Conservation (phyloP, 30 jellyfish, hydroid and myxozoan genomes). For the Cassiopea xamachana region DNA sequence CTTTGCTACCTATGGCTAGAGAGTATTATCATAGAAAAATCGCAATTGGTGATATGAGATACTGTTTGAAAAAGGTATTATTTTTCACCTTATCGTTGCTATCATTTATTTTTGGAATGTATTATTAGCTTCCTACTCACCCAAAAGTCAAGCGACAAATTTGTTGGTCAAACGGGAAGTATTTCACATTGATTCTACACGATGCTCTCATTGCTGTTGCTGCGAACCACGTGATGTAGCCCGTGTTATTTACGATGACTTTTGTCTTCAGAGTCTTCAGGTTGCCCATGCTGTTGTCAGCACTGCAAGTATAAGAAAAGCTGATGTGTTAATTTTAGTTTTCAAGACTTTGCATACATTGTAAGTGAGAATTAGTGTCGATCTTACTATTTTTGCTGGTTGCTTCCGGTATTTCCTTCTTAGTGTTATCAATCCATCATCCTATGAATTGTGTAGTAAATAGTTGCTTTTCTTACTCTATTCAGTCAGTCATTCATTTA, state of each 20-base stretch:
- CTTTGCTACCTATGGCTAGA: too few relatives aligned
- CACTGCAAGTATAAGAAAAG: conserved; percentile 36
- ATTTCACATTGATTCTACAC: conserved; percentile 77
- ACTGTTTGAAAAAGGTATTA: too few relatives aligned
- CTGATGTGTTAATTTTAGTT: not conserved
- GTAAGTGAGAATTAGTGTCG: too few relatives aligned
- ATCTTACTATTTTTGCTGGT: too few relatives aligned
- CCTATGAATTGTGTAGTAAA: not conserved
- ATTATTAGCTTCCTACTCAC: conserved; percentile 27
- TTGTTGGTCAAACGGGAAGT: conserved; percentile 84
- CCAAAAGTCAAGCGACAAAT: conserved; percentile 65
- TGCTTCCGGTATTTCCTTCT: too few relatives aligned
- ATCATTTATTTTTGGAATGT: not conserved
- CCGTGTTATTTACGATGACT: conserved; percentile 67
- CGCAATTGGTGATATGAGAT: too few relatives aligned
- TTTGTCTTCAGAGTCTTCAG: conserved; percentile 67
- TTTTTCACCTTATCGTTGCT: not conserved
- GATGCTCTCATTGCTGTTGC: conserved; percentile 66
- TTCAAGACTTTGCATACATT: too few relatives aligned
- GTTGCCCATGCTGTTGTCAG: conserved; percentile 68
- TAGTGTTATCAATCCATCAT: not conserved
- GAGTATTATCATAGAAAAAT: too few relatives aligned
- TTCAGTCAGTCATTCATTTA: not conserved
- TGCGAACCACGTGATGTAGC: conserved; percentile 79
- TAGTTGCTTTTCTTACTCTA: not conserved